Evolutionary conservation across 2,113 vertebrate species (phyloP), one percentile per base, ranked within the genome.

Genomic region (Poeciliopsis occidentalis): DNA sequence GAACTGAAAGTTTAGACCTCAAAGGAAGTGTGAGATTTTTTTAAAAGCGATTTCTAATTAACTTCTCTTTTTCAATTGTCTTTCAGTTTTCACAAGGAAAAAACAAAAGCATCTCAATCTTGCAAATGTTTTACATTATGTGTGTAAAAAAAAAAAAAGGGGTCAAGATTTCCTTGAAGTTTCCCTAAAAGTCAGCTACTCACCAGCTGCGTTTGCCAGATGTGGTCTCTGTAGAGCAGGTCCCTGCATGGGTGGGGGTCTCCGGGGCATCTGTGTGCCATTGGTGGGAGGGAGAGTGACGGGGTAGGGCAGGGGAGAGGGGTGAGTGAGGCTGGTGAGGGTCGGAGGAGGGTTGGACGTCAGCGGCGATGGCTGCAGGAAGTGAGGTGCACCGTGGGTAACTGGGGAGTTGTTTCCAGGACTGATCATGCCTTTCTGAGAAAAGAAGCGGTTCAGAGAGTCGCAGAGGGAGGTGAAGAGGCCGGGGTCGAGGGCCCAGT

Each of bases 401-500:
- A 88, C 17, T 4, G 92, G 86, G 54, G 89, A 91, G 70, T 78
- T 85, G 29, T 67, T 91, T 24, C 91, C 89, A 1, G 91, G 83
- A 34, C 71, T 91, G 70, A 95, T 92, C 84, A 95, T 92, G 67
- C 94, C 94, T 85, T 89, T 95, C 69, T 95, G 92, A 41, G 93
- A 92, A 79, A 95, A 95, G 91, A 95, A 94, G 69, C 92, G 94
- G 83, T 95, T 95, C 73, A 95, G 92, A 3, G 95, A 95, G 87
- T 95, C 95, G 41, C 95, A 95, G 44, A 95, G 95, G 13, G 94
- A 94, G 0, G 89, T 95, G 90, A 95, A 95, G 75, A 95, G 87
- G 0, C 74, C 29, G 0, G 94, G 93, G 64, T 95, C 95, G 84
- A 95, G 69, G 2, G 93, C 92, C 94, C 93, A 95, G 61, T 95